phyloP scores from a whole-genome alignment of 2,888 invertebrate genomes.

The Scaptodrosophila latifasciaeformis region DNA sequence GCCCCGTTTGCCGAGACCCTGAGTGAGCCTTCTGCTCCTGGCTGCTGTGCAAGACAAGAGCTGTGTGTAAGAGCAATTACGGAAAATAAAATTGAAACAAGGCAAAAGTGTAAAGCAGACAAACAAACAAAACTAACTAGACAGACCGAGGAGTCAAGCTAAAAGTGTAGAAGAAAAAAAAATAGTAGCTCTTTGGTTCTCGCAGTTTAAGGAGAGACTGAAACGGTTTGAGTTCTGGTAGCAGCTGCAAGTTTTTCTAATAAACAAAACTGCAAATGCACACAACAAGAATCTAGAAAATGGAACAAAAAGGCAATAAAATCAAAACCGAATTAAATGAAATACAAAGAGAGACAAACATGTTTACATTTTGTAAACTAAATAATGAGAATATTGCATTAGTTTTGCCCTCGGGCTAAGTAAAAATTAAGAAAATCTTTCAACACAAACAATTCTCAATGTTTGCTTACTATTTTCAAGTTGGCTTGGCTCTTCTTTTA shows the following conservation, averaged over 20 bases:
- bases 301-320: constrained; percentile 32
- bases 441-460: not conserved
- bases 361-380: constrained; percentile 41
- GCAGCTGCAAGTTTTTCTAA: constrained; percentile 58
- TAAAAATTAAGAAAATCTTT: not conserved
- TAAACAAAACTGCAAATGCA: constrained; percentile 45
- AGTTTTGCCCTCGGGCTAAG: constrained; percentile 30
- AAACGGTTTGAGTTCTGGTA: too few species aligned
- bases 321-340: constrained; percentile 64
- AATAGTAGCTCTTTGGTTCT: constrained; percentile 56
- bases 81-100: constrained; percentile 9
- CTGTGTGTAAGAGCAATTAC: constrained; percentile 11
- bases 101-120: constrained; percentile 33
- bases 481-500: too few species aligned
- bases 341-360: constrained; percentile 20
- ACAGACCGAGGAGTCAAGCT: not conserved
- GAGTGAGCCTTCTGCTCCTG: not conserved
- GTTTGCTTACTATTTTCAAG: too few species aligned
- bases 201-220: too few species aligned
- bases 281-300: constrained; percentile 19
- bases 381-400: constrained; percentile 70
- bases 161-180: constrained; percentile 19
- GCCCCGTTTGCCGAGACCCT: not conserved
- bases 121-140: constrained; percentile 43
- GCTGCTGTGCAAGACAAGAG: not conserved